A percentile compares a stretch with the other conserved stretches of the same genome.
Evolutionary conservation across 2,888 invertebrate genomes (phyloP).

Genomic region (Apamea epomidion): DNA sequence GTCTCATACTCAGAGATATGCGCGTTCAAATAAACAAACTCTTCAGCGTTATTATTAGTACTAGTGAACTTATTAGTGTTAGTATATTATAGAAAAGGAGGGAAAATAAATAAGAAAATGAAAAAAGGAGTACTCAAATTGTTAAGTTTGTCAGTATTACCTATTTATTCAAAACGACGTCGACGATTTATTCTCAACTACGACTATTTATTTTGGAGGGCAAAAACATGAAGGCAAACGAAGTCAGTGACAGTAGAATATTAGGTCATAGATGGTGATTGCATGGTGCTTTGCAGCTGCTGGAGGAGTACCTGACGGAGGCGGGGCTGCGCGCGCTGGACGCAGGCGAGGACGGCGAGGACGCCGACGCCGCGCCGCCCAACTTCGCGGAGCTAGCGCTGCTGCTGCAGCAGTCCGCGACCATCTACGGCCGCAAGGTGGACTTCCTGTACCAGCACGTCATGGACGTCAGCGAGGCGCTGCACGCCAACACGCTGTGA

Average conservation of each 20-base stretch:
- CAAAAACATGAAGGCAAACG: neutral
- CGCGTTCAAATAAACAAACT: neutral
- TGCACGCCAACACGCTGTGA: slow-evolving; percentile 73
- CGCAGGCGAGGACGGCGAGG: slow-evolving; percentile 59
- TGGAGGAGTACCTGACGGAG: slow-evolving; percentile 91
- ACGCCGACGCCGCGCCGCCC: slow-evolving; percentile 71
- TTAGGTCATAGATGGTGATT: neutral
- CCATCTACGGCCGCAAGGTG: slow-evolving; percentile 93
- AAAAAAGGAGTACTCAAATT: neutral
- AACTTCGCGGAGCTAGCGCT: slow-evolving; percentile 95
- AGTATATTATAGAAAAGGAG: no score
- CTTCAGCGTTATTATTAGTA: neutral
- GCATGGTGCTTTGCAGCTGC: slow-evolving; percentile 80
- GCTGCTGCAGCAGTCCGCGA: slow-evolving; percentile 93
- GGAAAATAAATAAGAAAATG: neutral
- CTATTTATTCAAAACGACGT: neutral
- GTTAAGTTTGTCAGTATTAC: neutral
- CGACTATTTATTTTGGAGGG: neutral
- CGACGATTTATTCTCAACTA: neutral
- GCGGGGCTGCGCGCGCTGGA: slow-evolving; percentile 83
- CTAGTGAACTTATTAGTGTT: no score
- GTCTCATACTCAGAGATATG: neutral
- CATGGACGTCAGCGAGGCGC: slow-evolving; percentile 66
- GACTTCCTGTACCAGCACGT: slow-evolving; percentile 91
- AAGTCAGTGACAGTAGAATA: neutral